Evolutionary conservation across 1,140 invertebrate genomes (phyloP).

Genomic region (Babylonia areolata): DNA sequence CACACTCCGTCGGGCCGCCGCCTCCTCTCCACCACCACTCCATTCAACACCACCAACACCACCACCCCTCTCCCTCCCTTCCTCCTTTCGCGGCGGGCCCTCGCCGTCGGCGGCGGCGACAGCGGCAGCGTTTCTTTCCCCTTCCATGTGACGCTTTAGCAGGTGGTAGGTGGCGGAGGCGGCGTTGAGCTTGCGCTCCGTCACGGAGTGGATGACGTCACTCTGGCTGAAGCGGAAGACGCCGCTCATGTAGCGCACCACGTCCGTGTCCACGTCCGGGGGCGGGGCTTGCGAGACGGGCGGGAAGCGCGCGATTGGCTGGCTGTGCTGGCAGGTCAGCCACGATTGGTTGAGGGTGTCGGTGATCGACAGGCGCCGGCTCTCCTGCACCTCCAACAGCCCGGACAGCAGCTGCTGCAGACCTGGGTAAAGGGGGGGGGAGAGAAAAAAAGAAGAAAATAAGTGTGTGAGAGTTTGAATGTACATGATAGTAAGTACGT

Average conservation of each 20-base stretch:
- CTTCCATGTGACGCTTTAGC: conserved; percentile 25
- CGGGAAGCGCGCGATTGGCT: conserved; percentile 47
- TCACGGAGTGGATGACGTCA: conserved; percentile 59
- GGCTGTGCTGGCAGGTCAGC: conserved; percentile 51
- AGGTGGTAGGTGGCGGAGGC: conserved; percentile 62
- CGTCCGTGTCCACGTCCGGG: conserved; percentile 46
- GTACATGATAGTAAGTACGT: too few species aligned
- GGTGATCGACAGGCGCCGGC: conserved; percentile 62
- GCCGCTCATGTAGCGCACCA: conserved; percentile 63
- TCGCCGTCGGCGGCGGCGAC: background rate
- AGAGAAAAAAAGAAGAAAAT: too few species aligned
- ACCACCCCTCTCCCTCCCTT: background rate
- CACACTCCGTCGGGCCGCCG: background rate
- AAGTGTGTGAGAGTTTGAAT: too few species aligned
- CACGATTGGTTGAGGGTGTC: conserved; percentile 63
- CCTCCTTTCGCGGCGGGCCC: background rate
- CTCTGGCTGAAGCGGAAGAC: conserved; percentile 62
- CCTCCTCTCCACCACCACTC: background rate
- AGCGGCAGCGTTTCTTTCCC: background rate
- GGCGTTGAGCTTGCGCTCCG: conserved; percentile 61
- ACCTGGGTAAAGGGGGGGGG: conserved; percentile 40
- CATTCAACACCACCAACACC: too few species aligned
- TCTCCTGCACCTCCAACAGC: conserved; percentile 59
- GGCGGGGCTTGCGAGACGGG: conserved; percentile 48
- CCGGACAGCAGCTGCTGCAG: conserved; percentile 63